These are phyloP conservation scores for Porphyrio hochstetteri DNA, from an alignment of 2,113 vertebrate genomes.

Conservation along the genomic window DNA sequence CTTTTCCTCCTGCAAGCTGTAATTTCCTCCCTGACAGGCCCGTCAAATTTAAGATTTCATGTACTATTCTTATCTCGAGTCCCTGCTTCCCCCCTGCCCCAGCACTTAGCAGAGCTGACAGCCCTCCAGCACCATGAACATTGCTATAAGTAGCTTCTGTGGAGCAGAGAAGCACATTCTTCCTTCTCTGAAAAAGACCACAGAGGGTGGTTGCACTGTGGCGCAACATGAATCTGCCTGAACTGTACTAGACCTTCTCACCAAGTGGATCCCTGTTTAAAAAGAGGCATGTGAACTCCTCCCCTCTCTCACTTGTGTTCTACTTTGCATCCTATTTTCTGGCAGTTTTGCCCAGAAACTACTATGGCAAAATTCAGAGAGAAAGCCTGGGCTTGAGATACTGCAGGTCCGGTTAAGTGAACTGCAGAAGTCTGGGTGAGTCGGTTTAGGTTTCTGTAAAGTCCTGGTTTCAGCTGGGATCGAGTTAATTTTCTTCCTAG, in stretches of 20 bases:
- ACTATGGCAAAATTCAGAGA: not conserved
- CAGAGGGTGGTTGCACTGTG: not conserved
- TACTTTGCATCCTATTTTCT: not conserved
- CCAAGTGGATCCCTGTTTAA: not conserved
- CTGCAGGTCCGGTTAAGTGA: not conserved
- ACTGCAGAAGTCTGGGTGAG: not conserved
- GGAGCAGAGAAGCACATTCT: not conserved
- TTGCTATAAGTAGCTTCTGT: conserved; percentile 43
- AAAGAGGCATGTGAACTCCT: not conserved
- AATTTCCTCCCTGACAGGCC: conserved; percentile 61
- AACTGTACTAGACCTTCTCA: not conserved
- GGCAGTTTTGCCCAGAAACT: not conserved
- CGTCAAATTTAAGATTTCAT: conserved; percentile 65
- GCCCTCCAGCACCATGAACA: conserved; percentile 21
- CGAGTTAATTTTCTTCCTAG: no score
- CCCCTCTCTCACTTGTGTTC: not conserved
- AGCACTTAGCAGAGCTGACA: conserved; percentile 19
- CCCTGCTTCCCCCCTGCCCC: conserved; percentile 42
- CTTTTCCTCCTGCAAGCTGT: conserved; percentile 57
- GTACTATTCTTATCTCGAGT: conserved; percentile 63
- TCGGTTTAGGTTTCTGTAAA: not conserved
- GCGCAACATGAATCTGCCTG: not conserved
- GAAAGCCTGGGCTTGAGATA: not conserved
- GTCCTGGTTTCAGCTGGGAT: no score
- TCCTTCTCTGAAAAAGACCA: not conserved